phyloP scores from a whole-genome alignment of 1,140 invertebrate genomes.

The Brachionus asplanchnoidis region DNA sequence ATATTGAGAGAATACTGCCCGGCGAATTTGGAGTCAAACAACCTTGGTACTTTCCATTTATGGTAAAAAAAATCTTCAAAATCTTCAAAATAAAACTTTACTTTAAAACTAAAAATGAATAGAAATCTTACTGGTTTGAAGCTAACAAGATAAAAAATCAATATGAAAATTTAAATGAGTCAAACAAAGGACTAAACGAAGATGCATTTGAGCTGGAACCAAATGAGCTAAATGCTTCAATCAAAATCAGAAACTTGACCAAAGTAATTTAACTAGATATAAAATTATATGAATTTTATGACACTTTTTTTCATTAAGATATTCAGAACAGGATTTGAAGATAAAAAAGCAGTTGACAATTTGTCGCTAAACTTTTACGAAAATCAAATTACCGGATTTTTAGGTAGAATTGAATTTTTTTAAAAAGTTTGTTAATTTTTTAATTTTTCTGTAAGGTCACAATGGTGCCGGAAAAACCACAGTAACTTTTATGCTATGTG shows the following conservation, averaged over 20 bases:
- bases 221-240: constrained; percentile 56
- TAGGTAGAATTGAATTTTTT: constrained; percentile 57
- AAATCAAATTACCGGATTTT: constrained; percentile 74
- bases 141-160: neutral
- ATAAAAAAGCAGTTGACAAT: constrained; percentile 54
- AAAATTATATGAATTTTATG: no score
- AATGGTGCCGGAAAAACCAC: constrained; percentile 69
- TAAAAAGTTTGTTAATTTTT: neutral
- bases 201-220: constrained; percentile 26
- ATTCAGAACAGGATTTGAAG: constrained; percentile 37
- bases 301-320: neutral
- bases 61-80: neutral
- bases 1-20: constrained; percentile 24
- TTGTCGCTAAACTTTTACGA: constrained; percentile 54
- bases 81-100: neutral
- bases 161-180: neutral
- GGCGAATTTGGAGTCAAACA: constrained; percentile 32
- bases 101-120: no score
- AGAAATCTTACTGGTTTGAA: constrained; percentile 26
- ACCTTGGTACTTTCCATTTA: constrained; percentile 40
- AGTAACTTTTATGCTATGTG: constrained; percentile 57
- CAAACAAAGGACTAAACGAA: no score
- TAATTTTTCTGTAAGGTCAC: constrained; percentile 59
- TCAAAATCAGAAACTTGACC: constrained; percentile 63
- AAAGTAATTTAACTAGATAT: constrained; percentile 59